A percentile compares a stretch with the other conserved stretches of the same genome.
phyloP scores from a whole-genome alignment of 1,140 invertebrate species.

The Myzus persicae region DNA sequence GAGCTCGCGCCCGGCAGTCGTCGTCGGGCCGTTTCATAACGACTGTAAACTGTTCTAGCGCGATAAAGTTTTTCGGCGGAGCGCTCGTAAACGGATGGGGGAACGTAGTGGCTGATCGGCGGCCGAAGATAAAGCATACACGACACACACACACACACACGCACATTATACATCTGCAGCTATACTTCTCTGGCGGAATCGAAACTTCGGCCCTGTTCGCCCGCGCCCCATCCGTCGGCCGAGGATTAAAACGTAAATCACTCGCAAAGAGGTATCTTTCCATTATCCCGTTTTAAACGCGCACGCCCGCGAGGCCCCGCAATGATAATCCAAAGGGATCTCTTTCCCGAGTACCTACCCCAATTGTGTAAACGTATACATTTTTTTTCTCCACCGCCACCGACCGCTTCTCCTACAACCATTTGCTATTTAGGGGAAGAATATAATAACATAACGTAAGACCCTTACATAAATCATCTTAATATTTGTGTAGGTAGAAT shows the following conservation, averaged over 20 bases:
- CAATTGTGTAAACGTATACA: conserved; percentile 26
- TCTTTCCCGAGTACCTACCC: neutral
- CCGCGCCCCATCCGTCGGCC: neutral
- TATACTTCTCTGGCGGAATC: conserved; percentile 12
- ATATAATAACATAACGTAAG: conserved; percentile 1
- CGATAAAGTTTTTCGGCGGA: conserved; percentile 53
- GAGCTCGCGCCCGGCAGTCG: neutral
- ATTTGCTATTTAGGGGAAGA: neutral
- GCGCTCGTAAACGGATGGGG: conserved; percentile 21
- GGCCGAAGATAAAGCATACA: conserved; percentile 39
- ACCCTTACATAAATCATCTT: conserved; percentile 41
- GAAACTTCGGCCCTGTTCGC: conserved; percentile 35
- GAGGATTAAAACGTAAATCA: conserved; percentile 58
- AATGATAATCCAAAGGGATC: conserved; percentile 46
- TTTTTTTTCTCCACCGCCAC: neutral
- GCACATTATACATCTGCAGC: too few relatives aligned
- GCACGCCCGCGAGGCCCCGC: neutral
- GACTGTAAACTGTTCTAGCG: conserved; percentile 9
- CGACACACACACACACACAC: neutral
- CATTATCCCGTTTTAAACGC: conserved; percentile 51
- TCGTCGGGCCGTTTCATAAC: neutral
- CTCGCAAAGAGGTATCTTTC: conserved; percentile 47
- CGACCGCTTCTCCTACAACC: neutral
- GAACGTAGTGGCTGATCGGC: neutral
- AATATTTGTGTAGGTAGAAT: neutral